A percentile compares a stretch with the other conserved stretches of the same genome.
phyloP scores from a whole-genome alignment of 2,797 vertebrate species.

The Sandelia bainsii region DNA sequence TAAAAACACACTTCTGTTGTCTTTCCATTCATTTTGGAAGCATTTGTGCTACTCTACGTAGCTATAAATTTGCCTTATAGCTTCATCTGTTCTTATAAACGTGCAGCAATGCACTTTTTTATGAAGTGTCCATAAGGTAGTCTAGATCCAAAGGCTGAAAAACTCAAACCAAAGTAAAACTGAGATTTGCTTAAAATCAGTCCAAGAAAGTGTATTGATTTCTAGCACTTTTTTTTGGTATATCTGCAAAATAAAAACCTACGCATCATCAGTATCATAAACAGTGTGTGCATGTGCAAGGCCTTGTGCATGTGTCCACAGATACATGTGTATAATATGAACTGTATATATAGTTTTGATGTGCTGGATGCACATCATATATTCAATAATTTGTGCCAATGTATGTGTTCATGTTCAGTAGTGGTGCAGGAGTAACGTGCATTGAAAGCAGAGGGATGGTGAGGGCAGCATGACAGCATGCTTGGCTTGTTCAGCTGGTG shows the following conservation, averaged over 20 bases:
- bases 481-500: conserved; percentile 73
- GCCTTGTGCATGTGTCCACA: not conserved
- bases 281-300: not conserved
- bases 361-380: conserved; percentile 5
- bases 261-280: conserved; percentile 10
- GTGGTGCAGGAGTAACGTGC: conserved; percentile 52
- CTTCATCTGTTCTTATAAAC: not conserved
- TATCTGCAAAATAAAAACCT: conserved; percentile 5
- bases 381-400: conserved; percentile 4
- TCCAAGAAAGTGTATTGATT: not conserved
- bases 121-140: not conserved
- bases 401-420: not conserved
- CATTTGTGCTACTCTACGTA: not conserved
- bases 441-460: conserved; percentile 59
- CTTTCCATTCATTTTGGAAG: conserved; percentile 6
- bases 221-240: not conserved
- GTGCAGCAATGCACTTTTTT: not conserved
- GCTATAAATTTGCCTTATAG: not conserved
- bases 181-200: not conserved
- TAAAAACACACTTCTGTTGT: conserved; percentile 2
- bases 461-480: conserved; percentile 60
- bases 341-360: not conserved
- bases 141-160: not conserved
- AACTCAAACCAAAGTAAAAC: not conserved
- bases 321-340: not conserved